Base-by-base conservation (phyloP, 2,888 invertebrate species). In the Plutella xylostella region DNA sequence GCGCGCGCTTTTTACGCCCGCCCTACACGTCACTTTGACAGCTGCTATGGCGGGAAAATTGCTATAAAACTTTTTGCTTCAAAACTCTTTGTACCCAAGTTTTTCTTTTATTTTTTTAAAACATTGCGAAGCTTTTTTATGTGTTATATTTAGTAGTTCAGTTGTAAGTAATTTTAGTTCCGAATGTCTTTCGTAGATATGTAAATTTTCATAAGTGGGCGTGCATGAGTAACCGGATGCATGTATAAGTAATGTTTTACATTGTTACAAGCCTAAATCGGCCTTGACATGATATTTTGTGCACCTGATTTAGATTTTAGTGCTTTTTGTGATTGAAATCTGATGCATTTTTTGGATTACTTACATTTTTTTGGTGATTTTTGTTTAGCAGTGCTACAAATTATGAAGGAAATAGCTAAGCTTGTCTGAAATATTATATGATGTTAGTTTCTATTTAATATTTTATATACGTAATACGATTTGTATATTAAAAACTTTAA, bases 201-300 rank as follows among this genome's bases (percentile, higher is more conserved):
- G 9, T 14, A 14, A 34, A 34, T 14, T 34, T 3, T 34, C 14
- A 4, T n/a, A 34, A 34, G 39, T 39, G 17, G 39, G 39, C 9
- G 39, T 33, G 22, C 18, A 28, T 38, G 34, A 54, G 51, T 55
- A 59, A 54, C 59, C 55, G 61, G 59, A 62, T 64, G 55, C 53
- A 51, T 52, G 51, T 54, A 57, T 61, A 62, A 65, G 59, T 68
- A 39, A 22, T 22, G 25, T 14, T 61, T 68, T 65, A 54, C 54
- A 68, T 67, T 68, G 67, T 68, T 64, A 53, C 48, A 54, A 39
- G 39, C 25, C 45, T 47, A 50, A 51, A 49, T 35, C 41, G 47
- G 55, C 77, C 76, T 76, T 78, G 79, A 69, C 73, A 72, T 57
- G 52, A 51, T 61, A 58, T 54, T 49, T 34, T 34, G 17, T 15